Conservation (phyloP, 2,797 vertebrate genomes). For the Bovichtus variegatus region DNA sequence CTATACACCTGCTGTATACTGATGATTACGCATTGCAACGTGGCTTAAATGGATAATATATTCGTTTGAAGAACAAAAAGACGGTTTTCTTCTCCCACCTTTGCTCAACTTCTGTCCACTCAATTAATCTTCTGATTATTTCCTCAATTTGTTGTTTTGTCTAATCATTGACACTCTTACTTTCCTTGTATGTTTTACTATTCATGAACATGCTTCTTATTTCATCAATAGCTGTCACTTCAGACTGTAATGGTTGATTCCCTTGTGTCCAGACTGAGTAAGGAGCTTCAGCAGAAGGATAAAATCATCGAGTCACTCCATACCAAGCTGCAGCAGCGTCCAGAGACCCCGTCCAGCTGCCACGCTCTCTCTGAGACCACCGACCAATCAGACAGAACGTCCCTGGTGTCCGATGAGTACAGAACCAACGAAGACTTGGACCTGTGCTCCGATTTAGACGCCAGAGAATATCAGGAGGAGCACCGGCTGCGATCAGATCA, state of each 20-base stretch:
- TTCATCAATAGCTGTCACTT: not conserved
- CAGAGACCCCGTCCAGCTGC: slow-evolving; percentile 90
- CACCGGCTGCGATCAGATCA: slow-evolving; percentile 44
- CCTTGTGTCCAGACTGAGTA: slow-evolving; percentile 86
- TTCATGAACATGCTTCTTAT: not conserved
- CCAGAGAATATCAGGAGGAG: slow-evolving; percentile 87
- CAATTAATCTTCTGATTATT: not conserved
- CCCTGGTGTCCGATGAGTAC: slow-evolving; percentile 88
- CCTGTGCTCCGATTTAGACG: slow-evolving; percentile 89
- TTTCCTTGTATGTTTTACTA: too few species aligned
- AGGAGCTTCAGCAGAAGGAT: slow-evolving; percentile 93
- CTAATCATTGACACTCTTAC: too few species aligned
- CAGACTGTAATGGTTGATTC: not conserved
- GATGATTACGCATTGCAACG: not conserved
- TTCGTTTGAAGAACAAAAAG: not conserved
- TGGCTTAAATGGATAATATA: not conserved
- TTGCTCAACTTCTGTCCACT: not conserved
- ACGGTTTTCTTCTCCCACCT: not conserved
- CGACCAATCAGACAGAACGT: slow-evolving; percentile 90
- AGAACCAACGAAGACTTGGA: slow-evolving; percentile 90
- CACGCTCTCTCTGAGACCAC: slow-evolving; percentile 89
- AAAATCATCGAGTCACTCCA: slow-evolving; percentile 92
- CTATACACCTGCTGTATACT: not conserved
- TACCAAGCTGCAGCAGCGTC: slow-evolving; percentile 88
- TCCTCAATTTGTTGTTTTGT: not conserved